Percentiles rank a stretch among this genome's conserved stretches.
Evolutionary conservation across 1,140 invertebrate genomes (phyloP).

Genomic region (Drosophila sproati): DNA sequence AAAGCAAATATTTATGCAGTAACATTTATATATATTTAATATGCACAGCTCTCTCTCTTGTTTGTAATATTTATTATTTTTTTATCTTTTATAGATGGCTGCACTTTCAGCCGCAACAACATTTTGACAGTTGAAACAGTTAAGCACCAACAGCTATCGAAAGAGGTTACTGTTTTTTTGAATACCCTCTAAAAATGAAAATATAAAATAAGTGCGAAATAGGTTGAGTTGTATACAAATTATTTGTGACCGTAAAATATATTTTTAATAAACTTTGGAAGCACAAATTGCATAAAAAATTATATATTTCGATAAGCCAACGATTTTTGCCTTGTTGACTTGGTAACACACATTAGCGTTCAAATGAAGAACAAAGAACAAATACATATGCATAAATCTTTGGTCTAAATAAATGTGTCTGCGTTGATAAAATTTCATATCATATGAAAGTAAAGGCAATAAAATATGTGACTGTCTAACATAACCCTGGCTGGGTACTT

Average conservation of each 20-base stretch:
- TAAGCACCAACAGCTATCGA: constrained; percentile 22
- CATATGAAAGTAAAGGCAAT: constrained; percentile 65
- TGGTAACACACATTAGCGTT: constrained; percentile 45
- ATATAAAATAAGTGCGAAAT: not conserved
- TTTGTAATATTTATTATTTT: not conserved
- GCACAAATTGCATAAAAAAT: too few relatives aligned
- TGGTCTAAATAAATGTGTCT: constrained; percentile 70
- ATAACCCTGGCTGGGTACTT: constrained; percentile 13
- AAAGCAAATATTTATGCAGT: too few relatives aligned
- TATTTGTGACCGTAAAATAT: too few relatives aligned
- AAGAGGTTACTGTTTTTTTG: constrained; percentile 4
- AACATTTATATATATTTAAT: not conserved
- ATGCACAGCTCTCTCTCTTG: not conserved
- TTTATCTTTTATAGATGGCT: constrained; percentile 26
- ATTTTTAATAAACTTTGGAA: too few relatives aligned
- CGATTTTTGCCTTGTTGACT: constrained; percentile 14
- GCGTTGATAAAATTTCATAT: constrained; percentile 72
- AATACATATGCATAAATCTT: constrained; percentile 46
- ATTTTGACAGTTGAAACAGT: constrained; percentile 55
- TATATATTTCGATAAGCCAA: too few relatives aligned
- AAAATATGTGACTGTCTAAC: constrained; percentile 47
- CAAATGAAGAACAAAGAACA: constrained; percentile 41
- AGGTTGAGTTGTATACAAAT: not conserved
- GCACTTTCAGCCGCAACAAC: constrained; percentile 52
- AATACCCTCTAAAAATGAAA: not conserved